These are phyloP conservation scores for Tinea trinotella DNA, from an alignment of 2,888 invertebrate species.

Conservation along the genomic window DNA sequence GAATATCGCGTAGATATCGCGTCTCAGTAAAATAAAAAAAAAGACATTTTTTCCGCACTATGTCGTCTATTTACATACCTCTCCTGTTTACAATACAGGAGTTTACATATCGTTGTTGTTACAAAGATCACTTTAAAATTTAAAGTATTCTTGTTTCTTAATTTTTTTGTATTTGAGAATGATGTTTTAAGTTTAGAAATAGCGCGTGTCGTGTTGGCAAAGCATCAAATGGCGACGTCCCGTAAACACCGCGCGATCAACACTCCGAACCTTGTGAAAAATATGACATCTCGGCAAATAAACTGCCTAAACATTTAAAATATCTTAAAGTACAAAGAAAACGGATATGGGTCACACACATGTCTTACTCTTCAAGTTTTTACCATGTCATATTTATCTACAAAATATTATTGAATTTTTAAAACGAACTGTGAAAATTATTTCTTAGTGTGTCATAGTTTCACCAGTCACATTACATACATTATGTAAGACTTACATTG, in stretches of 20 bases:
- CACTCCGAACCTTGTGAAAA: slow-evolving; percentile 36
- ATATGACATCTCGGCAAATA: slow-evolving; percentile 50
- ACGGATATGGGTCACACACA: slow-evolving; percentile 28
- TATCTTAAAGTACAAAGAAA: slow-evolving; percentile 32
- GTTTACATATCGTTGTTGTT: too few species aligned
- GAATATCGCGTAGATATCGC: too few species aligned
- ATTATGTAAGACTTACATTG: neutral
- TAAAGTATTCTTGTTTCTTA: neutral
- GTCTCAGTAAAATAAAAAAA: too few species aligned
- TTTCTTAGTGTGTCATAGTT: neutral
- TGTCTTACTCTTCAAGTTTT: slow-evolving; percentile 15
- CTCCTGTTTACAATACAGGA: too few species aligned
- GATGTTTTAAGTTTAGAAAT: slow-evolving; percentile 41
- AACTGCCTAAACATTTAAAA: slow-evolving; percentile 36
- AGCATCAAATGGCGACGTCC: slow-evolving; percentile 40
- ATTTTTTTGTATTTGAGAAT: neutral
- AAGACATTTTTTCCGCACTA: too few species aligned
- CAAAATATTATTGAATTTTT: neutral
- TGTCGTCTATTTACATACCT: too few species aligned
- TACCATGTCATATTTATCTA: neutral
- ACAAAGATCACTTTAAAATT: neutral
- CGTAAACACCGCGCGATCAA: slow-evolving; percentile 36
- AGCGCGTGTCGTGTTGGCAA: slow-evolving; percentile 57
- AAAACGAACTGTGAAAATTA: neutral
- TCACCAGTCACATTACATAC: neutral